Evolutionary conservation across 2,888 invertebrate species (phyloP).

Genomic region (Philopedon plagiatum): DNA sequence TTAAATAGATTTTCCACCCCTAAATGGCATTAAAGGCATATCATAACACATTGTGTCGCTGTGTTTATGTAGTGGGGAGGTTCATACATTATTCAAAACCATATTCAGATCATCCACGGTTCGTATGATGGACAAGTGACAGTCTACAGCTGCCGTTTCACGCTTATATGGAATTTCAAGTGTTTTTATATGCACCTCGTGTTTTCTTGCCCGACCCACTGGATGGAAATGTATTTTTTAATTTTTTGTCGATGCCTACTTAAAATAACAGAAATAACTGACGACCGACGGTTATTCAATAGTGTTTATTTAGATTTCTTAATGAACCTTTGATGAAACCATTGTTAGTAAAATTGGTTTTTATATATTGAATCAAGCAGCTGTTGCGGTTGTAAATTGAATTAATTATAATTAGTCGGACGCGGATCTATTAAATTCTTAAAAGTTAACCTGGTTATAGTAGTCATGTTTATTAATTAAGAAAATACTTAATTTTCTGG

Average conservation of each 20-base stretch:
- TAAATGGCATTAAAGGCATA: constrained; percentile 67
- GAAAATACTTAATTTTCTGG: too few relatives aligned
- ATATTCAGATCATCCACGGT: constrained; percentile 63
- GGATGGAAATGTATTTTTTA: constrained; percentile 51
- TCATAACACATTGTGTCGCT: constrained; percentile 64
- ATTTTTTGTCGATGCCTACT: constrained; percentile 47
- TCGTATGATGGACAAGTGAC: constrained; percentile 69
- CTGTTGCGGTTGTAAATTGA: constrained; percentile 13
- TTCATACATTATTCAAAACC: constrained; percentile 50
- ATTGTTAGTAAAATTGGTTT: constrained; percentile 43
- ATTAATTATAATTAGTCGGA: not conserved
- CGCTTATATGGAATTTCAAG: constrained; percentile 63
- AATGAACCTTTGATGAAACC: constrained; percentile 47
- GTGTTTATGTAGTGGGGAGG: constrained; percentile 49
- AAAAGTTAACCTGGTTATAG: too few relatives aligned
- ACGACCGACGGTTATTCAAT: constrained; percentile 39
- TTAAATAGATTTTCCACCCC: constrained; percentile 68
- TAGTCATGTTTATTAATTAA: too few relatives aligned
- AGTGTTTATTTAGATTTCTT: constrained; percentile 45
- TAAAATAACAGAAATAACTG: constrained; percentile 24
- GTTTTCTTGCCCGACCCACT: constrained; percentile 44
- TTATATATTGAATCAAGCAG: constrained; percentile 29
- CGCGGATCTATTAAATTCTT: not conserved
- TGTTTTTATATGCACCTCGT: constrained; percentile 61
- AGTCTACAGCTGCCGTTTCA: constrained; percentile 69